Percentiles rank a stretch among this genome's conserved stretches.
phyloP scores from a whole-genome alignment of 2,113 vertebrate species.

The Gopherus evgoodei region DNA sequence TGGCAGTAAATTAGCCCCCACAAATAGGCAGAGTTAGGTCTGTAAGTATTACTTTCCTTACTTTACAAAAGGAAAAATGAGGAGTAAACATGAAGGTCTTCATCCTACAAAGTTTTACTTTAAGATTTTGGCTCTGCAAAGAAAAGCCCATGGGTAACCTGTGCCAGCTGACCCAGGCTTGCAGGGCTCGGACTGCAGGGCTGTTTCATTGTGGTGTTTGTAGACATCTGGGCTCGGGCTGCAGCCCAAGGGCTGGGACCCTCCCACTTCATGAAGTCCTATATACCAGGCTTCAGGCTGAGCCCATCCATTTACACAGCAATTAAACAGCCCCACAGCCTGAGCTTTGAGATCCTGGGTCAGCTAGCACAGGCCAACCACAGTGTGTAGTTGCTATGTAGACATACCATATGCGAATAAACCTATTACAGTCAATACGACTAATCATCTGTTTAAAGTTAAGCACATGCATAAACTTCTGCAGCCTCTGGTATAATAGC shows the following conservation, averaged over 20 bases:
- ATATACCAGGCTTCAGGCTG: neutral
- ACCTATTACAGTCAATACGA: neutral
- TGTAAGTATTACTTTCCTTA: neutral
- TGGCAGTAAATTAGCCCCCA: neutral
- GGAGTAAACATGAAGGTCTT: neutral
- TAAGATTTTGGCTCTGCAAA: neutral
- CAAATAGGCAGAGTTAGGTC: rapidly evolving
- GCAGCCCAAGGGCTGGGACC: neutral
- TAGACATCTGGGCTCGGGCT: neutral
- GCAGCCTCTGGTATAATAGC: neutral
- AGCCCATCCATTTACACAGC: neutral
- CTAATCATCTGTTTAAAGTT: constrained; percentile 43
- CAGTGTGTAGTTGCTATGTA: neutral
- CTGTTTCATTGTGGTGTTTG: neutral
- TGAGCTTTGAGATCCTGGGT: neutral
- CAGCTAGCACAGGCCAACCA: neutral
- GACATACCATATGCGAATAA: neutral
- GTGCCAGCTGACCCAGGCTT: neutral
- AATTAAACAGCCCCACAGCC: neutral
- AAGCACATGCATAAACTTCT: neutral
- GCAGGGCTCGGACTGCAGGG: neutral
- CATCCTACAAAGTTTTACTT: neutral
- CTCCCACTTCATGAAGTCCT: neutral
- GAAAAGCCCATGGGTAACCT: neutral
- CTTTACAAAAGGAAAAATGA: neutral